Percentiles rank a stretch among this genome's conserved stretches.
Evolutionary conservation across 2,888 invertebrate genomes (phyloP).

Genomic region (Amphipoea lucens): DNA sequence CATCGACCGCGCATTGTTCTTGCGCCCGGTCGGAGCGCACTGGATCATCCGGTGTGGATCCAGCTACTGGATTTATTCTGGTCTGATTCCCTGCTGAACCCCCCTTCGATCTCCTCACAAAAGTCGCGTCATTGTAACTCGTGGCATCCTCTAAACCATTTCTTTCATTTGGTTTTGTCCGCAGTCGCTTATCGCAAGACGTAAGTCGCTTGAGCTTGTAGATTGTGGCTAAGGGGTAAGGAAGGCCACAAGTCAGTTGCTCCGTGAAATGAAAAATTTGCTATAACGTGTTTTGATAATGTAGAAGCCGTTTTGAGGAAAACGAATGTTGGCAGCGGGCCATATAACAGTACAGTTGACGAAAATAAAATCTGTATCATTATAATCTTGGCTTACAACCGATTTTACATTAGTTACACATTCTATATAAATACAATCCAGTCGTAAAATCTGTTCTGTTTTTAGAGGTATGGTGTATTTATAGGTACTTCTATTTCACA

Average conservation of each 20-base stretch:
- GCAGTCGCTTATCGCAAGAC: background rate
- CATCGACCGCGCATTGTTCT: too few relatives aligned
- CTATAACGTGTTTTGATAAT: conserved; percentile 15
- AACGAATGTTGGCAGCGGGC: conserved; percentile 26
- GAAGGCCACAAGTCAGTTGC: background rate
- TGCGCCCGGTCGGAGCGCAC: too few relatives aligned
- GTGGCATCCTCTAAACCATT: too few relatives aligned
- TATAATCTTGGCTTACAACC: background rate
- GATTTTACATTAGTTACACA: background rate
- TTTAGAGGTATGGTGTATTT: background rate
- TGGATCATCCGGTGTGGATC: too few relatives aligned
- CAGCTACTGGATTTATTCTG: too few relatives aligned
- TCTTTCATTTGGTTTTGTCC: background rate
- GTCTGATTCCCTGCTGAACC: too few relatives aligned
- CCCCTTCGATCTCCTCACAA: background rate
- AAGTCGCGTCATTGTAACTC: too few relatives aligned
- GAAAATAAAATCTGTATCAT: conserved; percentile 11
- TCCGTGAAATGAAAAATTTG: conserved; percentile 25
- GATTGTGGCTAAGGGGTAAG: background rate
- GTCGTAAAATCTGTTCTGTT: background rate
- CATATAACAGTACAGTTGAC: conserved; percentile 12
- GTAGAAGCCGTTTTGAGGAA: conserved; percentile 3
- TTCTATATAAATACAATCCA: background rate
- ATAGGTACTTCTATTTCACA: background rate
- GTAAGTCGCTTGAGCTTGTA: background rate